These are phyloP conservation scores for Lordiphosa andalusiaca DNA, from an alignment of 2,888 invertebrate genomes.

Conservation along the genomic window DNA sequence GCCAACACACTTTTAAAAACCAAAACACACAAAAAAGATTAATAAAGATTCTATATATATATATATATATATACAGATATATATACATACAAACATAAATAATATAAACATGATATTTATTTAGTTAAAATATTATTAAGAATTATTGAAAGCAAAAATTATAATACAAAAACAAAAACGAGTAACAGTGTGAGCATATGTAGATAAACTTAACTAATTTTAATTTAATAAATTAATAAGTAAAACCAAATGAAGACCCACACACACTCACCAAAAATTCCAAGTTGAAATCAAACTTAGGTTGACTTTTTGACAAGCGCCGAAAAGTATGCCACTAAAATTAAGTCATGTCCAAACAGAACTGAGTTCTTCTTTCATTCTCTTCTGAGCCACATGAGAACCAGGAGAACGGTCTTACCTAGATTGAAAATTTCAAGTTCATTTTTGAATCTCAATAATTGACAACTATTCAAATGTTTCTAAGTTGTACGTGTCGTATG, in stretches of 20 bases:
- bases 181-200: conserved; percentile 61
- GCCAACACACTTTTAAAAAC: conserved; percentile 43
- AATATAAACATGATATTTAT: conserved; percentile 47
- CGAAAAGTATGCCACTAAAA: background rate
- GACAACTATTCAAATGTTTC: too few relatives aligned
- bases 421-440: too few relatives aligned
- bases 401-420: too few relatives aligned
- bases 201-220: conserved; percentile 73
- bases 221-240: conserved; percentile 45
- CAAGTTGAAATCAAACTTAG: conserved; percentile 13
- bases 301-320: conserved; percentile 20
- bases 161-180: conserved; percentile 25
- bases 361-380: too few relatives aligned
- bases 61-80: conserved; percentile 35
- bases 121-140: conserved; percentile 65
- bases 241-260: conserved; percentile 16
- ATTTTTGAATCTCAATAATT: too few relatives aligned
- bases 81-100: conserved; percentile 29
- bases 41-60: conserved; percentile 34
- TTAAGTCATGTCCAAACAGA: too few relatives aligned
- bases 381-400: too few relatives aligned
- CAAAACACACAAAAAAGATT: conserved; percentile 36
- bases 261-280: conserved; percentile 5
- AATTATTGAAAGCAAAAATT: conserved; percentile 42
- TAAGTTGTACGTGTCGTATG: too few relatives aligned